phyloP scores from a whole-genome alignment of 2,113 vertebrate species.

The Eretmochelys imbricata region DNA sequence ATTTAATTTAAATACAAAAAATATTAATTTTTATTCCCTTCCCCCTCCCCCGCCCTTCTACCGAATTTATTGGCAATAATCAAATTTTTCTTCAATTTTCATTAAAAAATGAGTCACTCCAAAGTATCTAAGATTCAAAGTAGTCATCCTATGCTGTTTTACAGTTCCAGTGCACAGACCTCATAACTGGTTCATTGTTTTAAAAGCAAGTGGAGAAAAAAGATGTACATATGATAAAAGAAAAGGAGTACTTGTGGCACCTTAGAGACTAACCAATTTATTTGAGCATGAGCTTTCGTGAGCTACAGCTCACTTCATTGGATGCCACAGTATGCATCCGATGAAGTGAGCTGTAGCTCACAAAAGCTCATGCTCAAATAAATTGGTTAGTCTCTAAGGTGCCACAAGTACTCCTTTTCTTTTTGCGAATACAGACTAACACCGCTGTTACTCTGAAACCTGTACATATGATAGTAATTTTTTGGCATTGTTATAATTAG shows the following conservation, averaged over 20 bases:
- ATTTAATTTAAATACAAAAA: neutral
- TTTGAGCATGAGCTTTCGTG: too few relatives aligned
- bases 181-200: rapidly evolving
- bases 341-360: too few relatives aligned
- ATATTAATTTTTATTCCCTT: neutral
- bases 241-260: too few relatives aligned
- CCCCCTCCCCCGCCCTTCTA: neutral
- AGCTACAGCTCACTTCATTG: too few relatives aligned
- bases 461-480: neutral
- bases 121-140: neutral
- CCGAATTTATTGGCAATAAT: neutral
- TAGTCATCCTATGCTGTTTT: neutral
- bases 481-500: neutral
- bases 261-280: too few relatives aligned
- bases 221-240: neutral
- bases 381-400: too few relatives aligned
- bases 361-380: too few relatives aligned
- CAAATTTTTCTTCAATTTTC: neutral
- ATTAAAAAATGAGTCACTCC: neutral
- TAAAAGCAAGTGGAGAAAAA: neutral
- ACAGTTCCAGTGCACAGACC: neutral
- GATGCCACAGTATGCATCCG: too few relatives aligned
- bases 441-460: too few relatives aligned
- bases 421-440: too few relatives aligned
- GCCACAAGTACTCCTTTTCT: too few relatives aligned